Percentiles rank a stretch among this genome's conserved stretches.
phyloP scores from a whole-genome alignment of 2,797 vertebrate genomes.

The Microhierax caerulescens region DNA sequence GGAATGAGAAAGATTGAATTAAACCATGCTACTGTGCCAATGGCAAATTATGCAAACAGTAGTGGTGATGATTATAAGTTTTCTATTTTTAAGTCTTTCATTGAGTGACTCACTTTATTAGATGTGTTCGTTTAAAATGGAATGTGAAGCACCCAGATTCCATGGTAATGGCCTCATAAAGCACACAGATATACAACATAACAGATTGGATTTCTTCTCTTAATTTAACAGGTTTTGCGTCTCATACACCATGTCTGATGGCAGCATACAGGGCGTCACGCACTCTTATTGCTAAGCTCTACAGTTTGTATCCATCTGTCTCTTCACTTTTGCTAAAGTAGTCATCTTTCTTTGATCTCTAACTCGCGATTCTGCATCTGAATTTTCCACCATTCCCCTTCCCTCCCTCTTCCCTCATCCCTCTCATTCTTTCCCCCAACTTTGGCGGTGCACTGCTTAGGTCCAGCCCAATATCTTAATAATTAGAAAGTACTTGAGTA shows the following conservation, averaged over 20 bases:
- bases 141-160: constrained; percentile 46
- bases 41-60: background rate
- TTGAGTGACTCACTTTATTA: constrained; percentile 58
- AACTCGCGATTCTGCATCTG: accelerated
- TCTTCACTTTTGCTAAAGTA: background rate
- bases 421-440: background rate
- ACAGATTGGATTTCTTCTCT: constrained; percentile 47
- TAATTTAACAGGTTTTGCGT: background rate
- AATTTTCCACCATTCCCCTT: background rate
- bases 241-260: background rate
- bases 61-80: background rate
- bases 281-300: background rate
- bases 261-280: background rate
- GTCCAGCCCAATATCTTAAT: accelerated
- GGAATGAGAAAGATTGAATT: background rate
- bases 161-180: constrained; percentile 48
- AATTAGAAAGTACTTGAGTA: background rate
- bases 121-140: background rate
- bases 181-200: background rate
- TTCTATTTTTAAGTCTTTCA: constrained; percentile 35
- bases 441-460: accelerated
- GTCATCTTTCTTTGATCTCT: background rate
- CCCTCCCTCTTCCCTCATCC: background rate
- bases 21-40: background rate
- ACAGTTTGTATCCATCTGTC: constrained; percentile 13